Percentiles rank a stretch among this genome's conserved stretches.
These are phyloP conservation scores for Stegophylla sp. DNA, from an alignment of 2,888 invertebrate species.

Conservation along the genomic window DNA sequence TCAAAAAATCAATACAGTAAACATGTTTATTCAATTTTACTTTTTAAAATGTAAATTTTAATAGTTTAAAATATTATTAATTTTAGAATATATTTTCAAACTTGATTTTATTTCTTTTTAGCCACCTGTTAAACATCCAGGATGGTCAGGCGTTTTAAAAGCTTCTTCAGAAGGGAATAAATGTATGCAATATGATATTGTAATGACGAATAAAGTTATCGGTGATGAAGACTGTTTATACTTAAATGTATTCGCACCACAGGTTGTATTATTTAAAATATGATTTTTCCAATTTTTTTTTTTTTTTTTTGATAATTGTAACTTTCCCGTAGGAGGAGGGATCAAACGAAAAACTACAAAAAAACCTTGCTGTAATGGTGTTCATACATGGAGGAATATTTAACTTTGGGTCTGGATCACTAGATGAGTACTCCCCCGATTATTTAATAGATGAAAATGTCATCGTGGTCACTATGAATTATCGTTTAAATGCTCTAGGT, in stretches of 20 bases:
- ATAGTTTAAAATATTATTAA: too few species aligned
- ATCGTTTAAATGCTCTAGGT: conserved; percentile 75
- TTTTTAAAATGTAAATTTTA: too few species aligned
- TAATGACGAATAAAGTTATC: background rate
- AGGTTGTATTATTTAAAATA: background rate
- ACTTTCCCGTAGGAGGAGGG: background rate
- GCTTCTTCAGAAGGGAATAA: background rate
- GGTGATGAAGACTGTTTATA: conserved; percentile 11
- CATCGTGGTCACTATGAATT: conserved; percentile 77
- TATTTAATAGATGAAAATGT: conserved; percentile 72
- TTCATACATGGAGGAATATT: conserved; percentile 82
- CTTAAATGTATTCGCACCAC: conserved; percentile 14
- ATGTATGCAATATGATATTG: background rate
- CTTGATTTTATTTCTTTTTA: background rate
- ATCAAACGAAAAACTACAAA: background rate
- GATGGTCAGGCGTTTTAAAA: background rate
- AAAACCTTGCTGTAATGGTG: conserved; percentile 72
- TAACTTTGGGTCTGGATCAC: conserved; percentile 73
- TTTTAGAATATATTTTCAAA: background rate
- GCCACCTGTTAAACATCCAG: conserved; percentile 14
- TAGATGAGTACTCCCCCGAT: conserved; percentile 74
- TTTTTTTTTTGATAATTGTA: too few species aligned
- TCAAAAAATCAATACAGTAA: too few species aligned
- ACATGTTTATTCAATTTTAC: too few species aligned
- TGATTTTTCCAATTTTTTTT: background rate